These are phyloP conservation scores for Dorcus hopei DNA, from an alignment of 2,888 invertebrate genomes.

Conservation along the genomic window DNA sequence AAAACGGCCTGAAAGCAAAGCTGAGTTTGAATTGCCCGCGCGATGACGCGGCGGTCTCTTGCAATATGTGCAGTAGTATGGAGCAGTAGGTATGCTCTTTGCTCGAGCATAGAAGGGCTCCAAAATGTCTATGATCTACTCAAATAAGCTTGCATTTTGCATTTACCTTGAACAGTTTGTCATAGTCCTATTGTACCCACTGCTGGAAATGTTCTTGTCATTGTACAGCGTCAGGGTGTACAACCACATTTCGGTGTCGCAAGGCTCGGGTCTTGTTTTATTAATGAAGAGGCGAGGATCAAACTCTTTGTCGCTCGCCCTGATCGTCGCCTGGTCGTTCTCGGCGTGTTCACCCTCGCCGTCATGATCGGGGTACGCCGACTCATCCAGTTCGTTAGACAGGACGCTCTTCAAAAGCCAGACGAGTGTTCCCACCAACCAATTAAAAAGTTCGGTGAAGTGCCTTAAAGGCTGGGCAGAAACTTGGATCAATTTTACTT, in stretches of 20 bases:
- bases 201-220: conserved; percentile 40
- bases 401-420: conserved; percentile 59
- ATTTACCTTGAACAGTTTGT: conserved; percentile 41
- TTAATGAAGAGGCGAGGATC: conserved; percentile 62
- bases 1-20: conserved; percentile 59
- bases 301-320: conserved; percentile 45
- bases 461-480: conserved; percentile 57
- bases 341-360: conserved; percentile 22
- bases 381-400: conserved; percentile 52
- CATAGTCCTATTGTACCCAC: conserved; percentile 45
- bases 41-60: neutral
- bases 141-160: neutral
- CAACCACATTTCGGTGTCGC: conserved; percentile 66
- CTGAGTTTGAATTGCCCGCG: neutral
- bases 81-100: no score
- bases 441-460: conserved; percentile 55
- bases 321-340: neutral
- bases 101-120: no score
- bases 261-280: conserved; percentile 79
- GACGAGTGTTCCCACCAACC: conserved; percentile 57
- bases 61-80: no score
- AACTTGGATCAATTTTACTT: no score
- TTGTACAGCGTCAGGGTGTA: conserved; percentile 44
- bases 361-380: conserved; percentile 29
- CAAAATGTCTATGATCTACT: neutral